A percentile compares a stretch with the other conserved stretches of the same genome.
Evolutionary conservation across 2,113 vertebrate species (phyloP).

Genomic region (Euleptes europaea): DNA sequence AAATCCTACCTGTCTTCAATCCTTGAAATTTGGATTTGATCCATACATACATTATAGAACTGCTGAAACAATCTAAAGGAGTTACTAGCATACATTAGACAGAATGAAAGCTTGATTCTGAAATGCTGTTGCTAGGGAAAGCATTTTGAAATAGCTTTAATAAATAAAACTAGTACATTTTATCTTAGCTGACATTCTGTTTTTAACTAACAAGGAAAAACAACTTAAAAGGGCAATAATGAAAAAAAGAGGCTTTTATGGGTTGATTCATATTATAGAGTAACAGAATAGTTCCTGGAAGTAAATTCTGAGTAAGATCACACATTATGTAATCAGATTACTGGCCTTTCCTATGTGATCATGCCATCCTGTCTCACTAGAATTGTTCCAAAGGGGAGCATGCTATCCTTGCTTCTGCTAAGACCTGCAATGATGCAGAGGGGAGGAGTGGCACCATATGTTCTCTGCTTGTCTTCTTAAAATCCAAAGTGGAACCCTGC

Average conservation of each 20-base stretch:
- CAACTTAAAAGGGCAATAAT: neutral
- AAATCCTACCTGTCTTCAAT: neutral
- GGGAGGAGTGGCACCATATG: no score
- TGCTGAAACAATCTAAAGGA: constrained; percentile 4
- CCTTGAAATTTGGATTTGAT: neutral
- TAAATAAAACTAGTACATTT: neutral
- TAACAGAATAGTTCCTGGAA: no score
- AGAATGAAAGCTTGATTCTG: neutral
- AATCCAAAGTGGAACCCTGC: no score
- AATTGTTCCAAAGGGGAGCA: neutral
- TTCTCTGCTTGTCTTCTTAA: no score
- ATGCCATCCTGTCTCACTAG: no score
- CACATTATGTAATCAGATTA: neutral
- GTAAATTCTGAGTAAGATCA: neutral
- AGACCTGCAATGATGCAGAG: no score
- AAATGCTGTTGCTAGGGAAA: constrained; percentile 13
- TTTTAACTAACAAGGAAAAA: neutral
- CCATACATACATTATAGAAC: neutral
- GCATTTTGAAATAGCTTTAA: neutral
- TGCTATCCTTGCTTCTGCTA: no score
- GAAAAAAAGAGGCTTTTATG: neutral
- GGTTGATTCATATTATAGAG: neutral
- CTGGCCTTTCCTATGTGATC: neutral
- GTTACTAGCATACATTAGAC: constrained; percentile 3
- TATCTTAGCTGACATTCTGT: neutral